These are phyloP conservation scores for Chionis minor DNA, from an alignment of 2,113 vertebrate genomes.

Conservation along the genomic window DNA sequence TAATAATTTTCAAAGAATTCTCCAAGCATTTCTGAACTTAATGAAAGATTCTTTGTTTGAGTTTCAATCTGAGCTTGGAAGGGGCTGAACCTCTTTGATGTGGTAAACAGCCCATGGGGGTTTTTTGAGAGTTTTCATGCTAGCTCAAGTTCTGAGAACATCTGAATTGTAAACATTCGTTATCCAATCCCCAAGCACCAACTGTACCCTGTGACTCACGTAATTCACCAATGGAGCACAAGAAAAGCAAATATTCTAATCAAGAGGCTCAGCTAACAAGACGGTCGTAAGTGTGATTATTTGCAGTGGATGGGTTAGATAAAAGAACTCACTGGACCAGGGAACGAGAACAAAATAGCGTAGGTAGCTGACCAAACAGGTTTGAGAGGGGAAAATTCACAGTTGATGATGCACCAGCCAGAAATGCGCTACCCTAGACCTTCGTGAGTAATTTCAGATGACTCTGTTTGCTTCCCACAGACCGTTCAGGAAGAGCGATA, in stretches of 20 bases:
- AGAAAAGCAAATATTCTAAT: constrained; percentile 57
- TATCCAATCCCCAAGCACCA: constrained; percentile 3
- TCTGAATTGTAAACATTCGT: constrained; percentile 46
- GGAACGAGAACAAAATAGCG: constrained; percentile 40
- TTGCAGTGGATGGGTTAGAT: constrained; percentile 63
- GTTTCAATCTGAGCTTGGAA: constrained; percentile 35
- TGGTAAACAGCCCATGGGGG: constrained; percentile 43
- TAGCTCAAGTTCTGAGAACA: constrained; percentile 59
- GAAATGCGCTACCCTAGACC: background rate
- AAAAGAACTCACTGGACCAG: constrained; percentile 64
- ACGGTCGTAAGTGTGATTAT: constrained; percentile 40
- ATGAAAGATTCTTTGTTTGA: constrained; percentile 62
- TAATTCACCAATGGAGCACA: constrained; percentile 48
- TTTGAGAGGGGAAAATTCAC: constrained; percentile 12
- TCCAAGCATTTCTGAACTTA: constrained; percentile 27
- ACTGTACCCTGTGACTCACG: constrained; percentile 29
- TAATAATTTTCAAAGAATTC: background rate
- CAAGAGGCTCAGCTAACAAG: constrained; percentile 21
- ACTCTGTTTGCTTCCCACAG: background rate
- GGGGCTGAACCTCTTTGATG: constrained; percentile 53
- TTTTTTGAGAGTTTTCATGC: constrained; percentile 50
- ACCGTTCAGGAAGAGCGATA: background rate
- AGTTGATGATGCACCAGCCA: constrained; percentile 27
- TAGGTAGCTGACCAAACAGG: constrained; percentile 57
- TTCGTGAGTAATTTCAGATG: background rate